Evolutionary conservation across 2,888 invertebrate species (phyloP).

Genomic region (Boloria selene): DNA sequence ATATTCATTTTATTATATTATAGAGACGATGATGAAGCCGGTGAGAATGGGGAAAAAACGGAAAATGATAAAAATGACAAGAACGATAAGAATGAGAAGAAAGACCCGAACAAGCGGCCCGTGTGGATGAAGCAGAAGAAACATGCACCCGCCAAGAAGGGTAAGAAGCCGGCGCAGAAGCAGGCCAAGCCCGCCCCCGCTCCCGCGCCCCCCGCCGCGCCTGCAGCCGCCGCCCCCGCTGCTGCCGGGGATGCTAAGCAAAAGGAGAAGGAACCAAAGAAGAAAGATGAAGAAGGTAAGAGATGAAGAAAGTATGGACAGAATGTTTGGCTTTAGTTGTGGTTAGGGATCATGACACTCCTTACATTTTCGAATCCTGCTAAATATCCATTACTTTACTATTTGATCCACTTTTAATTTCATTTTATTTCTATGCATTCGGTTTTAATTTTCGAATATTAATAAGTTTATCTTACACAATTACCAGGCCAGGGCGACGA

Average conservation of each 20-base stretch:
- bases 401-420: too few relatives aligned
- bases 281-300: constrained; percentile 62
- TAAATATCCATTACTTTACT: too few relatives aligned
- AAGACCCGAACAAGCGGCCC: constrained; percentile 85
- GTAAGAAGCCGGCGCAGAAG: constrained; percentile 79
- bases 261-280: constrained; percentile 74
- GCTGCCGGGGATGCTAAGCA: constrained; percentile 48
- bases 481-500: constrained; percentile 57
- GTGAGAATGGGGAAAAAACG: constrained; percentile 65
- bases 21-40: constrained; percentile 77
- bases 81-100: constrained; percentile 71
- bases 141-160: constrained; percentile 81
- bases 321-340: too few relatives aligned
- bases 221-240: constrained; percentile 44
- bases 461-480: too few relatives aligned
- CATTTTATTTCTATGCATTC: too few relatives aligned
- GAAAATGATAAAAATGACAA: constrained; percentile 72
- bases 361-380: too few relatives aligned
- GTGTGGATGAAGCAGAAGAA: constrained; percentile 91
- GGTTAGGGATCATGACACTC: too few relatives aligned
- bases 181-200: constrained; percentile 53
- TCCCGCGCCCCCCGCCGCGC: constrained; percentile 9
- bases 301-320: background rate
- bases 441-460: too few relatives aligned
- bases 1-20: background rate